These are phyloP conservation scores for Maccullochella peelii DNA, from an alignment of 2,113 vertebrate species.

Conservation along the genomic window DNA sequence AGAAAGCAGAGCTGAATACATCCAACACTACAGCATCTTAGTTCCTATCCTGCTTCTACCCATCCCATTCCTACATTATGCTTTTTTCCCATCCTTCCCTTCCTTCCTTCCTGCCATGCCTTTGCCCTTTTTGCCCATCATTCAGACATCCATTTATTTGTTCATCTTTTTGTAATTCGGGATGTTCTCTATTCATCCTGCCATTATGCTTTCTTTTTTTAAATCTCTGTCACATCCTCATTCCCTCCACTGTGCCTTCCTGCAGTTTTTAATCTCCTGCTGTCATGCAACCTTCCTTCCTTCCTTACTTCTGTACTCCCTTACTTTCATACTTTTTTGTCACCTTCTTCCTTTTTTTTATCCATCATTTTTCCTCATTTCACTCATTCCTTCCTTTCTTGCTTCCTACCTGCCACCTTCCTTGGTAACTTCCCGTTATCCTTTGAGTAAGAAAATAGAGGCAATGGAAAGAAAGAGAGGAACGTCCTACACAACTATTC, in stretches of 20 bases:
- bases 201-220: neutral
- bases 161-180: conserved; percentile 50
- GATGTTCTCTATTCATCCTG: neutral
- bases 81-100: neutral
- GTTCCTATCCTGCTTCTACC: neutral
- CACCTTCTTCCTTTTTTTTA: neutral
- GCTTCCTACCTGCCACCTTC: neutral
- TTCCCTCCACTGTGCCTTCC: neutral
- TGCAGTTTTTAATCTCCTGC: conserved; percentile 2
- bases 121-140: neutral
- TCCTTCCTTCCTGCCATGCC: neutral
- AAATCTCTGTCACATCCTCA: too few species aligned
- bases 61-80: neutral
- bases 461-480: neutral
- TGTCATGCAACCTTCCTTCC: neutral
- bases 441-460: neutral
- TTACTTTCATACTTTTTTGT: neutral
- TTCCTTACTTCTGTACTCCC: neutral
- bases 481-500: neutral
- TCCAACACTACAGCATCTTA: neutral
- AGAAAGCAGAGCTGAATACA: neutral
- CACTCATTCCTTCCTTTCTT: neutral
- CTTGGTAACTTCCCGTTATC: neutral
- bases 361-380: neutral
- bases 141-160: neutral